A percentile compares a stretch with the other conserved stretches of the same genome.
Conservation (phyloP, 2,888 invertebrate species). For the Imbricaverruca yamaguchii region DNA sequence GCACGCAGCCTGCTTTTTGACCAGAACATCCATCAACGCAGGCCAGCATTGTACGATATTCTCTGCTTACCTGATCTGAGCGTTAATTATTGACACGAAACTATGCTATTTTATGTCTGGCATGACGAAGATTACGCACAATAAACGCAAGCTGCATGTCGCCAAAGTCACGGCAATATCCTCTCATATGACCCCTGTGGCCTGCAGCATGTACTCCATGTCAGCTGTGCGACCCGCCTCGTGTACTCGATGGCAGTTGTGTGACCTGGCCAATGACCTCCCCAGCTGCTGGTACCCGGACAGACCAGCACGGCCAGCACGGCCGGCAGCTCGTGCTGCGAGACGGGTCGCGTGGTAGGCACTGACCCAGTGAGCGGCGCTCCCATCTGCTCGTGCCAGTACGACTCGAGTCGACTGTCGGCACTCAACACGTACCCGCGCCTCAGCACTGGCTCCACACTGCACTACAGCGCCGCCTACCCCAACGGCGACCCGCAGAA, state of each 20-base stretch:
- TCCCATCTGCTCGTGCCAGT: slow-evolving; percentile 89
- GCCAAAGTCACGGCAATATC: no score
- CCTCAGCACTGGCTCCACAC: slow-evolving; percentile 41
- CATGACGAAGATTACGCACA: no score
- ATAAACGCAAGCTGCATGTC: no score
- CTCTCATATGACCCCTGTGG: no score
- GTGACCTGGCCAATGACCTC: neutral
- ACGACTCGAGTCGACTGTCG: slow-evolving; percentile 49
- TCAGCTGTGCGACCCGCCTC: neutral
- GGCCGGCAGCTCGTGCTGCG: slow-evolving; percentile 58
- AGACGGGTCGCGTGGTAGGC: slow-evolving; percentile 82
- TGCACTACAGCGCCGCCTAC: slow-evolving; percentile 68
- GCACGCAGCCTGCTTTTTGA: no score
- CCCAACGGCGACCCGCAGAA: slow-evolving; percentile 71
- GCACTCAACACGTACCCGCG: slow-evolving; percentile 76
- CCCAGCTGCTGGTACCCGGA: slow-evolving; percentile 6
- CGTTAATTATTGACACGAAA: no score
- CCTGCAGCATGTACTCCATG: neutral
- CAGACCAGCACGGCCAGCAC: neutral
- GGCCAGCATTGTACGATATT: no score
- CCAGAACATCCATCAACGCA: no score
- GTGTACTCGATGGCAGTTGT: neutral
- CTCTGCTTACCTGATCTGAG: no score
- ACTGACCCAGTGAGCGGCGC: slow-evolving; percentile 88
- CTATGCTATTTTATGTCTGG: no score